Evolutionary conservation across 2,888 invertebrate species (phyloP), one percentile per base, ranked within the genome.

Genomic region (Apotomis capreana): DNA sequence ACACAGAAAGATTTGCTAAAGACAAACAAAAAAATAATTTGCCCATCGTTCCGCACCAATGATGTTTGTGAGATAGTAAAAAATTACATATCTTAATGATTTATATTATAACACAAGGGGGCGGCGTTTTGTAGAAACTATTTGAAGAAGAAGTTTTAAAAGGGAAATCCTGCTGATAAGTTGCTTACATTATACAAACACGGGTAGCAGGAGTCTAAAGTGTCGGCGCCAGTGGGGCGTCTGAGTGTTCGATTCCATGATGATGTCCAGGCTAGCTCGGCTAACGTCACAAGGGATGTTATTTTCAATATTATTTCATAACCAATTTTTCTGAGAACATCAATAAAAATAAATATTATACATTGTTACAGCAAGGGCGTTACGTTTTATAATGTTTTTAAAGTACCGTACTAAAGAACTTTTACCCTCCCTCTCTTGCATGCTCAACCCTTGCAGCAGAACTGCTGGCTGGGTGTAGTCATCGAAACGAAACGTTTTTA

Each of bases 181-280:
- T 70, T 67, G 49, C 60, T 61, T 67, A 60, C 37, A 61, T 61
- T 70, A 54, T 49, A 49, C n/a, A 64, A 58, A 51, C 52, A 52
- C 44, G 40, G n/a, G 52, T 59, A 58, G 63, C 69, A 44, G 63
- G 59, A 78, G 77, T 40, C 75, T 76, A 75, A 82, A 80, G 77
- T 78, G 76, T 76, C 76, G 81, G 83, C 85, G 83, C 82, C 82
- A 75, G 78, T 57, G 65, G 58, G 74, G 78, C 81, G 82, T 79
- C 77, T 74, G 64, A 78, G 70, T 51, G 68, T 63, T 76, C 70
- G 77, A 76, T 76, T 76, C 61, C 62, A 69, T 76, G 79, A 80
- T 84, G 84, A 85, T 84, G 84, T 85, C 83, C 78, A 77, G 74
- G 74, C 65, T 74, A 70, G 71, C 60, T 74, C 77, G 72, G 72